Conservation (phyloP, 2,888 invertebrate species). For the Disparrhopalites patrizii region DNA sequence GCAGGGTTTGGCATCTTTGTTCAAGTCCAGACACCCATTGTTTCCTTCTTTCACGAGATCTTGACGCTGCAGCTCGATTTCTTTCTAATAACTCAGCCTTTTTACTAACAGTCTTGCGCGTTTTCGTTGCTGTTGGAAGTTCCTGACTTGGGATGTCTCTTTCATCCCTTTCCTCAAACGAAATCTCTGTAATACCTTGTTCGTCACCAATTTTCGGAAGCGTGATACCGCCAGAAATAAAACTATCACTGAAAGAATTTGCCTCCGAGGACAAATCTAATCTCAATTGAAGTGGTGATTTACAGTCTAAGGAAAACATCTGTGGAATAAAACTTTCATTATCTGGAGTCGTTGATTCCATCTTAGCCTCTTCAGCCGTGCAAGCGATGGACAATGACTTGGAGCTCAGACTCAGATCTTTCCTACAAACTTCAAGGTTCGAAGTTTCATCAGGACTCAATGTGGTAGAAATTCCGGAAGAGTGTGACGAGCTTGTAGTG, state of each 20-base stretch:
- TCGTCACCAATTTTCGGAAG: background rate
- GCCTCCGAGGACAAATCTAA: background rate
- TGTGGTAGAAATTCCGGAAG: conserved; percentile 22
- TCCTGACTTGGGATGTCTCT: background rate
- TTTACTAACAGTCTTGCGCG: background rate
- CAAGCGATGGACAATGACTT: background rate
- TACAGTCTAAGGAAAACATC: conserved; percentile 2
- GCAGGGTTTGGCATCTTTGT: conserved; percentile 32
- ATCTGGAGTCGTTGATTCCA: conserved; percentile 23
- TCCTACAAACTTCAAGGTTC: background rate
- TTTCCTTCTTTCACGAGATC: conserved; percentile 56
- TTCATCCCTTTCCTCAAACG: background rate
- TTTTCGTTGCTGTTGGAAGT: background rate
- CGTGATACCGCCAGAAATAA: background rate
- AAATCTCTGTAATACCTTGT: background rate
- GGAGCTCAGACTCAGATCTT: no score
- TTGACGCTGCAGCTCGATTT: conserved; percentile 54
- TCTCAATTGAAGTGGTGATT: background rate
- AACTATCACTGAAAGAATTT: background rate
- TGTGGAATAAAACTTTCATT: conserved; percentile 16
- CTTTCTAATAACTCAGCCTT: conserved; percentile 40
- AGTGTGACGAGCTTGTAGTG: conserved; percentile 19
- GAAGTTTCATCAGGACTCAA: no score
- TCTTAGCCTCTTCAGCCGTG: conserved; percentile 17
- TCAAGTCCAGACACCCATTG: conserved; percentile 45